Conservation (phyloP, 2,797 vertebrate genomes). For the Macrochelys suwanniensis region DNA sequence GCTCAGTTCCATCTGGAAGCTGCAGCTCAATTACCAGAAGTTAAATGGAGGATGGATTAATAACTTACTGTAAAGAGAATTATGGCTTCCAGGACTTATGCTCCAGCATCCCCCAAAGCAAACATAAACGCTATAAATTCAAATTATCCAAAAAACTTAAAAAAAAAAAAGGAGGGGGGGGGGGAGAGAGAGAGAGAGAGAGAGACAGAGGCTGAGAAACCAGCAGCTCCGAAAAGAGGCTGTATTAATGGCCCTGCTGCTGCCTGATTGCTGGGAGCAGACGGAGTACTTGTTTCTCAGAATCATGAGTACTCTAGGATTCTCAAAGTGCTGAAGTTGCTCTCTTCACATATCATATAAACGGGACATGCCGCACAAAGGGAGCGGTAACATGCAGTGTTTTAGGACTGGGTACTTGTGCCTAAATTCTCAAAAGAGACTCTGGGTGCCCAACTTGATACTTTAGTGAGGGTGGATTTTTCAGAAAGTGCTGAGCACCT, state of each 20-base stretch:
- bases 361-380: not conserved
- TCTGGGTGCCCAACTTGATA: not conserved
- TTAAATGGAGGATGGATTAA: slow-evolving; percentile 7
- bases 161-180: no score
- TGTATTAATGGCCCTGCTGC: not conserved
- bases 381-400: not conserved
- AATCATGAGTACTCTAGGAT: not conserved
- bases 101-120: not conserved
- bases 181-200: not conserved
- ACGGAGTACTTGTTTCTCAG: not conserved
- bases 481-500: not conserved
- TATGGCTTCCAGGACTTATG: not conserved
- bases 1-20: not conserved
- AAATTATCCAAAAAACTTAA: not conserved
- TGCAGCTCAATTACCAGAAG: not conserved
- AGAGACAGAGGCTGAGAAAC: not conserved
- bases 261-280: not conserved
- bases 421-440: not conserved
- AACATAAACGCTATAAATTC: not conserved
- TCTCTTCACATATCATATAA: not conserved
- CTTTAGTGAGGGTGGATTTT: not conserved
- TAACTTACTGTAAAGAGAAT: not conserved
- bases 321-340: not conserved
- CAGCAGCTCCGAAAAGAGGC: not conserved
- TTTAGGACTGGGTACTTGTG: not conserved